Base-by-base conservation (phyloP, 1,140 invertebrate species). In the Laupala kohalensis region DNA sequence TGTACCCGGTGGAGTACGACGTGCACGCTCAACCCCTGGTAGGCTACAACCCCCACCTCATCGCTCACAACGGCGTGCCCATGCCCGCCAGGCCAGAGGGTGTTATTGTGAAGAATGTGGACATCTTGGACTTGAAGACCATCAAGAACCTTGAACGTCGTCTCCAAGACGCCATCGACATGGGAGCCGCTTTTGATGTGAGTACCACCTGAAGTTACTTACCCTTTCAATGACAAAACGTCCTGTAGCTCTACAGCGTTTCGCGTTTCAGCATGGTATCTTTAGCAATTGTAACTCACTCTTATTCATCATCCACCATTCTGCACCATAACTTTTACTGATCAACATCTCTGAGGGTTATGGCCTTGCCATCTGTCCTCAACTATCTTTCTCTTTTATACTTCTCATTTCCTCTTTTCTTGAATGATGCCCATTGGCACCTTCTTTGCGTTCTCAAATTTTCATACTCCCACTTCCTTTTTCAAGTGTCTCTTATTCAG, bases 41-140 rank as follows among this genome's bases (percentile, higher is more conserved):
- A 19, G 88, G 89, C n/a, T 92, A 86, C 77, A 82, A 85, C 71
- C 86, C 89, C 67, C 85, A 86, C 64, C 77, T 91, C 71, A 80
- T 80, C 30, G 87, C 89, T 76, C 83, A 84, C 69, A 90, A 88
- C 67, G 91, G 90, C 26, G 78, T 88, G 28, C 77, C 83, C 24
- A 86, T 89, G 79, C 89, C 89, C 4, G 78, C 80, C 24, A 86
- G 90, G 73, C 84, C 83, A 9, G 71, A 77, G 63, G 78, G 81
- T 76, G 72, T 64, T 9, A 73, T 76, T 30, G 67, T 74, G 63
- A 73, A 67, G 53, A 74, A 77, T 65, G 74, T 71, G 29, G 66
- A 73, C n/a, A 70, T 75, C 12, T 73, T 82, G 73, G 78, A 85
- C 75, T 82, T 88, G 69, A 72, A 82, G 73, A 78, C 85, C 75